phyloP scores from a whole-genome alignment of 2,888 invertebrate genomes.

The Apamea anceps region DNA sequence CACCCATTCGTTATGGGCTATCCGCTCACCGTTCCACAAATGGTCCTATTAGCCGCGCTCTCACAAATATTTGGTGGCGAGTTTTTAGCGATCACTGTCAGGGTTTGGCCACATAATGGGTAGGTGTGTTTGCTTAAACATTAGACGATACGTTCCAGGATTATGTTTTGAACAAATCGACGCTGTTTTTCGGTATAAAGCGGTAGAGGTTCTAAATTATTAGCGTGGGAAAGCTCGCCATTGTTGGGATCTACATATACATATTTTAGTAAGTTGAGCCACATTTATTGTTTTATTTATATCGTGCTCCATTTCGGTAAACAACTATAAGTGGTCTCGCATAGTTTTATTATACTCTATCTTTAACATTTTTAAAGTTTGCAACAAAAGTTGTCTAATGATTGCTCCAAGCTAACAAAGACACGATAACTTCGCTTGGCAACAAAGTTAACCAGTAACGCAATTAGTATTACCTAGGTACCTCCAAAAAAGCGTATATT shows the following conservation, averaged over 20 bases:
- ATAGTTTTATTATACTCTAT: neutral
- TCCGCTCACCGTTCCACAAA: conserved; percentile 42
- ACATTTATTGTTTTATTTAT: neutral
- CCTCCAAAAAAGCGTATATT: neutral
- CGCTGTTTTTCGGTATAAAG: conserved; percentile 5
- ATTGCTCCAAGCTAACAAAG: neutral
- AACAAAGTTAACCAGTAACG: neutral
- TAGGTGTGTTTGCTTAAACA: conserved; percentile 37
- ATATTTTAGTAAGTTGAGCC: neutral
- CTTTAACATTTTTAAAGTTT: neutral
- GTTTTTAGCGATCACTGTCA: conserved; percentile 48
- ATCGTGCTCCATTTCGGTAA: neutral
- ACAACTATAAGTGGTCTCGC: neutral
- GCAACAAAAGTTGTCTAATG: neutral
- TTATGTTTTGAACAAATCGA: conserved; percentile 12
- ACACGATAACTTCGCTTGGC: neutral
- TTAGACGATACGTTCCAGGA: conserved; percentile 24
- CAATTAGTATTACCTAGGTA: neutral
- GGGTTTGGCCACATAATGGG: conserved; percentile 37
- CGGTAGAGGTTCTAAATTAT: conserved; percentile 8
- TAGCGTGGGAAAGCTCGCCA: neutral
- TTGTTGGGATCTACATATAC: neutral
- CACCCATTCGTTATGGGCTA: conserved; percentile 42
- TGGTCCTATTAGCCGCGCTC: conserved; percentile 48
- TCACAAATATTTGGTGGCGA: conserved; percentile 55